A percentile compares a stretch with the other conserved stretches of the same genome.
These are phyloP conservation scores for Arenaria interpres DNA, from an alignment of 2,113 vertebrate genomes.

Conservation along the genomic window DNA sequence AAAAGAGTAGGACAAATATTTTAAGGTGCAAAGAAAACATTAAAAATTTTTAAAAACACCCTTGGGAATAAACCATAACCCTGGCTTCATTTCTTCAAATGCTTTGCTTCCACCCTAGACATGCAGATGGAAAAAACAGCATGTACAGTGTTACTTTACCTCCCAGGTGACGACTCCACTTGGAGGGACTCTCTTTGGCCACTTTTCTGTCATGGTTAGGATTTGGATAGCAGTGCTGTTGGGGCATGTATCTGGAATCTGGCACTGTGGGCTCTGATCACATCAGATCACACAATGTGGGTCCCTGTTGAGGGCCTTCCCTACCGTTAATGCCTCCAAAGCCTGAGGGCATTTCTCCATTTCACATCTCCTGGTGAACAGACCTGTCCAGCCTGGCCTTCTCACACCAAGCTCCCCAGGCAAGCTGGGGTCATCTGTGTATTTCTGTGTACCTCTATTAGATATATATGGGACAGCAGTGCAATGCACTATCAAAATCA, in stretches of 20 bases:
- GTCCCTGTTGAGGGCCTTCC: neutral
- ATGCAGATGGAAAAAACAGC: neutral
- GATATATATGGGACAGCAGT: neutral
- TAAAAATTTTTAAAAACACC: neutral
- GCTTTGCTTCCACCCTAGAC: neutral
- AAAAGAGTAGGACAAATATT: neutral
- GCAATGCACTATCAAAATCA: neutral
- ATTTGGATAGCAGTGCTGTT: neutral
- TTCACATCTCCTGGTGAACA: neutral
- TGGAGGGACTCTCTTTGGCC: neutral
- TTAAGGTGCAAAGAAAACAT: neutral
- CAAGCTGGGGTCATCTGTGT: neutral
- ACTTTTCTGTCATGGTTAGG: neutral
- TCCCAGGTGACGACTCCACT: neutral
- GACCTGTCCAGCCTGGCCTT: neutral
- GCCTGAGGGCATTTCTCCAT: neutral
- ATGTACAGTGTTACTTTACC: neutral
- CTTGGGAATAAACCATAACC: neutral
- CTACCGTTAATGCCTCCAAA: neutral
- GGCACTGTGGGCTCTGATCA: neutral
- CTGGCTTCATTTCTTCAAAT: neutral
- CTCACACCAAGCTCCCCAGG: neutral
- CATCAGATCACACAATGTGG: accelerated
- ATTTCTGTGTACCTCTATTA: neutral
- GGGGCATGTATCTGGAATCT: neutral